A percentile compares a stretch with the other conserved stretches of the same genome.
Evolutionary conservation across 2,888 invertebrate species (phyloP).

Genomic region (Spodoptera picta): DNA sequence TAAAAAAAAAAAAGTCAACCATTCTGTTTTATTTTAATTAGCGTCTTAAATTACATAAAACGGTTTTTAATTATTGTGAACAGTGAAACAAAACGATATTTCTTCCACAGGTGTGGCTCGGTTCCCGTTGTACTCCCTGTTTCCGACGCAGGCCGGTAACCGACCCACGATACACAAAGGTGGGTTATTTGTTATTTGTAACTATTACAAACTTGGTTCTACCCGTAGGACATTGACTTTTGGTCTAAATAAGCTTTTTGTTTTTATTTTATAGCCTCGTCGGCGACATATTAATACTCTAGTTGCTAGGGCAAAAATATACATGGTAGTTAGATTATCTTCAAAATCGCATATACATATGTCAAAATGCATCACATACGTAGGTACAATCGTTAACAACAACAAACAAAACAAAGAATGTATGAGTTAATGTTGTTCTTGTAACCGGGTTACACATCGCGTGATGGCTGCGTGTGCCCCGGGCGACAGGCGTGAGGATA

Average conservation of each 20-base stretch:
- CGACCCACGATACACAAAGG: slow-evolving; percentile 88
- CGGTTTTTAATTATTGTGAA: slow-evolving; percentile 2
- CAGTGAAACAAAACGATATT: slow-evolving; percentile 42
- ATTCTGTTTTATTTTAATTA: too few relatives aligned
- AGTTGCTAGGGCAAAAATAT: too few relatives aligned
- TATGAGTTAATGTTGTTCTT: slow-evolving; percentile 30
- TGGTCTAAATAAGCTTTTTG: slow-evolving; percentile 11
- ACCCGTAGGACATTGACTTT: slow-evolving; percentile 28
- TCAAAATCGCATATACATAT: too few relatives aligned
- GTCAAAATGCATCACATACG: slow-evolving; percentile 24
- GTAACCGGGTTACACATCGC: slow-evolving; percentile 58
- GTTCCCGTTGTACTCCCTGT: slow-evolving; percentile 92
- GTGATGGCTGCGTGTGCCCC: slow-evolving; percentile 52
- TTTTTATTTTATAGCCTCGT: slow-evolving; percentile 11
- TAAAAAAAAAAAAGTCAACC: too few relatives aligned
- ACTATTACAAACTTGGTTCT: slow-evolving; percentile 29
- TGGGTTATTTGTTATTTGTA: slow-evolving; percentile 63
- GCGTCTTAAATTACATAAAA: too few relatives aligned
- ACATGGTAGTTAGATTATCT: too few relatives aligned
- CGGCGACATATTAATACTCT: too few relatives aligned
- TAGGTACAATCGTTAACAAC: slow-evolving; percentile 12
- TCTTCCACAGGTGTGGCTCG: slow-evolving; percentile 89
- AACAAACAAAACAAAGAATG: slow-evolving; percentile 36
- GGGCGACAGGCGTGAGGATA: slow-evolving; percentile 64
- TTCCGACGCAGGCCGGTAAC: slow-evolving; percentile 84